These are phyloP conservation scores for Acomys russatus DNA, from an alignment of 2,797 vertebrate genomes.

Conservation along the genomic window DNA sequence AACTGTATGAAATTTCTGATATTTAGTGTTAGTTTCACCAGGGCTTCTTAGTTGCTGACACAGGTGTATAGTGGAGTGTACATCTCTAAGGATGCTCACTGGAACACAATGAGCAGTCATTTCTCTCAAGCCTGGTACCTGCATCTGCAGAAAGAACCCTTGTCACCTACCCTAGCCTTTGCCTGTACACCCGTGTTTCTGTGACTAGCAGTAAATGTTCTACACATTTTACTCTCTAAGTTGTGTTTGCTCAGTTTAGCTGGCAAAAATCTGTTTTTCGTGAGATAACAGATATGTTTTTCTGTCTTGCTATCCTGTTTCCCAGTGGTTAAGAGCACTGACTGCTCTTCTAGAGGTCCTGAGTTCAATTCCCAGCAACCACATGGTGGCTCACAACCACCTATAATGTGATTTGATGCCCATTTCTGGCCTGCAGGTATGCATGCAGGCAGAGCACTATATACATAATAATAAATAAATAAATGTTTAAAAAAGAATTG, in stretches of 20 bases:
- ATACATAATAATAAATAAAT: too few relatives aligned
- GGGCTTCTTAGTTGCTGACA: not conserved
- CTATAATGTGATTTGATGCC: too few relatives aligned
- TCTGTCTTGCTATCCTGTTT: not conserved
- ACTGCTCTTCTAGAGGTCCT: too few relatives aligned
- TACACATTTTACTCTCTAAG: not conserved
- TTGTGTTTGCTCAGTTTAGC: not conserved
- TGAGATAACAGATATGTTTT: not conserved
- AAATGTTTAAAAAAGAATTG: not conserved
- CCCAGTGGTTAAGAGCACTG: not conserved
- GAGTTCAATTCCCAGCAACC: too few relatives aligned
- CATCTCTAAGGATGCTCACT: not conserved
- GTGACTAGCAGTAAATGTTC: not conserved
- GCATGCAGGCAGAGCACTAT: too few relatives aligned
- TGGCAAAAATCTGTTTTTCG: not conserved
- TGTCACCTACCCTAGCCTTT: not conserved
- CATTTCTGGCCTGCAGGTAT: too few relatives aligned
- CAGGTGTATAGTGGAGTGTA: not conserved
- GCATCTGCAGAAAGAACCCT: not conserved
- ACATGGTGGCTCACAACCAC: too few relatives aligned
- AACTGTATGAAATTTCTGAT: not conserved
- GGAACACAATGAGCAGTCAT: not conserved
- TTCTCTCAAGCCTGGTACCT: not conserved
- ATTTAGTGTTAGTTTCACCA: not conserved
- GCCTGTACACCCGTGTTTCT: not conserved